A percentile compares a stretch with the other conserved stretches of the same genome.
These are phyloP conservation scores for Drosophila kohkoa DNA, from an alignment of 1,140 invertebrate genomes.

Conservation along the genomic window DNA sequence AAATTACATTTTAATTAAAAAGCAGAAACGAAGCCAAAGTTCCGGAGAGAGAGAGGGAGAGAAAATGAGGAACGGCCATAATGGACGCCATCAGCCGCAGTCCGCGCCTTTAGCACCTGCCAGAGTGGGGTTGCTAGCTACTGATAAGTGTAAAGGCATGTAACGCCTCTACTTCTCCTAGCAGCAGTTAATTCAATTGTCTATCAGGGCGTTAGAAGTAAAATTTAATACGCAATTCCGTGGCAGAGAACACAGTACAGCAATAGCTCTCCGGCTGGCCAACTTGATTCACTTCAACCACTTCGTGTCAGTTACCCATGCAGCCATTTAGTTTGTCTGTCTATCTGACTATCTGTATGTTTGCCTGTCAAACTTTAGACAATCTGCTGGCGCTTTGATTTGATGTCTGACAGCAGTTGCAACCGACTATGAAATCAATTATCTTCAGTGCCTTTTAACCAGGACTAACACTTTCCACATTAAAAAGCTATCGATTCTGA, in stretches of 20 bases:
- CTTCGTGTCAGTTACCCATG: constrained; percentile 2
- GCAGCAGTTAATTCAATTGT: constrained; percentile 64
- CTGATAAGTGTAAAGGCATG: constrained; percentile 31
- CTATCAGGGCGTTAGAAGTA: constrained; percentile 57
- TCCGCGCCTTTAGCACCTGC: constrained; percentile 30
- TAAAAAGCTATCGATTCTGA: not conserved
- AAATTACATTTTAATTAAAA: constrained; percentile 83
- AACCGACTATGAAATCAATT: constrained; percentile 53
- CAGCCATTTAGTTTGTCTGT: constrained; percentile 27
- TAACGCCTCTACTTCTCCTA: not conserved
- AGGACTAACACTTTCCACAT: constrained; percentile 6
- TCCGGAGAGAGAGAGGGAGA: not conserved
- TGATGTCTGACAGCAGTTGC: constrained; percentile 14
- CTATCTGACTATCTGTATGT: constrained; percentile 9
- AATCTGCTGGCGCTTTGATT: constrained; percentile 42
- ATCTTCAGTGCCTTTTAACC: constrained; percentile 20
- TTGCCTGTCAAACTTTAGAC: constrained; percentile 25
- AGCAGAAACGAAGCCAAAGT: constrained; percentile 42
- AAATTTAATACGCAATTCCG: constrained; percentile 57
- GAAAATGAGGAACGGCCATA: constrained; percentile 33
- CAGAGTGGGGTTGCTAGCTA: not conserved
- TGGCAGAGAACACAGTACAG: constrained; percentile 7
- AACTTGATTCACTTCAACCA: not conserved
- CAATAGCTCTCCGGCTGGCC: not conserved
- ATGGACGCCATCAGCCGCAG: constrained; percentile 68